Base-by-base conservation (phyloP, 2,797 vertebrate genomes). In the Pantherophis alleghaniensis region DNA sequence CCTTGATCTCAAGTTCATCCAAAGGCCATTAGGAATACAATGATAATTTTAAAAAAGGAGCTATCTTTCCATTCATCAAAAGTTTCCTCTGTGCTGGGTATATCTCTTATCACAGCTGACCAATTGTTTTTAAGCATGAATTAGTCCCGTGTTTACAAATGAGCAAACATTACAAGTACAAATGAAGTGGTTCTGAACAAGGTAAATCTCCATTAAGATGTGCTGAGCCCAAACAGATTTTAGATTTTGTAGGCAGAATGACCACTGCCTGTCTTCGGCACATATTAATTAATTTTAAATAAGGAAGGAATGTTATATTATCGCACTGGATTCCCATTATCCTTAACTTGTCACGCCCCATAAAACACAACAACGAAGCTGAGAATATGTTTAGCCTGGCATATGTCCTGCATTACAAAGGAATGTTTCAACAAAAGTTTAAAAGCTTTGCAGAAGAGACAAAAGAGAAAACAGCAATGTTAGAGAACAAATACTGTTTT, bases 401-500 rank as follows among this genome's bases (percentile, higher is more conserved):
- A 61, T 4, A 20, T 7, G 7, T 20, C 74, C 16, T 13, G 24
- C 28, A 90, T 57, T 93, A 88, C 2, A 0, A 94, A 92, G 88
- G 0, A 11, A 28, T 87, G 37, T 0, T 2, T 56, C 89, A 86
- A 89, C 0, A 90, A 7, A 55, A 88, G 32, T 16, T 51, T 94
- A 92, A 93, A 94, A 61, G 16, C 11, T n/a, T 90, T 56, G 0
- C 0, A 0, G 88, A 87, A 88, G 26, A 16, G 20, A 57, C 18
- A 88, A 66, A 57, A 88, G 86, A 83, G 14, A 0, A 91, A 20
- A 59, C 61, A 66, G 47, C 56, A 63, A 91, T 7, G 7, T 53
- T 53, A 89, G 93, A 89, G 57, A n/a, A 63, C 66, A 55, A 91
- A 74, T 93, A 89, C 89, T 89, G 51, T 89, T 93, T 91, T 87